Conservation (phyloP, 2,888 invertebrate genomes). For the Sclerodermus sp. region DNA sequence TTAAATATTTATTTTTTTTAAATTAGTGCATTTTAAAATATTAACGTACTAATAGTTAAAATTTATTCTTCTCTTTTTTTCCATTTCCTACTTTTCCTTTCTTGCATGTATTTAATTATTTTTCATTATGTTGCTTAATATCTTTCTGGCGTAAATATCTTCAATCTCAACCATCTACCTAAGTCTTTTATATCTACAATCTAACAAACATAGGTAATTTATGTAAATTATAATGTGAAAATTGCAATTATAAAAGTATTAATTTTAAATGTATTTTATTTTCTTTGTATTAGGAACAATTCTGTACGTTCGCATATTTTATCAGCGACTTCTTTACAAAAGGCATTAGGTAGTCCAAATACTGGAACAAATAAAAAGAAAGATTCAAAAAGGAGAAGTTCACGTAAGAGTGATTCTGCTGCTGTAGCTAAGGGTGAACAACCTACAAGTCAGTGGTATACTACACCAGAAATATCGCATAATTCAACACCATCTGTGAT, state of each 20-base stretch:
- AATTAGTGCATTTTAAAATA: background rate
- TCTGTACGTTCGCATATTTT: constrained; percentile 48
- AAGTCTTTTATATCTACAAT: constrained; percentile 18
- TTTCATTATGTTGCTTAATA: constrained; percentile 16
- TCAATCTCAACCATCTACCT: constrained; percentile 15
- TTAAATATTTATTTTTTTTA: too few relatives aligned
- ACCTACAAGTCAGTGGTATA: constrained; percentile 64
- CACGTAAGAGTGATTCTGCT: constrained; percentile 46
- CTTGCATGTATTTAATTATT: constrained; percentile 4
- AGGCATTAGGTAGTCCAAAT: constrained; percentile 43
- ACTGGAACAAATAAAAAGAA: constrained; percentile 53
- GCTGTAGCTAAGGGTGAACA: constrained; percentile 41
- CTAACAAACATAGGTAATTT: constrained; percentile 23
- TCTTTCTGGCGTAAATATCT: constrained; percentile 19
- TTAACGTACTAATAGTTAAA: background rate
- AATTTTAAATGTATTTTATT: background rate
- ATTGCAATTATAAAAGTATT: background rate
- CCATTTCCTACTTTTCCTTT: background rate
- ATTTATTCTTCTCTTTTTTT: constrained; percentile 1
- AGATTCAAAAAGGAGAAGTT: constrained; percentile 48
- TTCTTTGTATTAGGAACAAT: constrained; percentile 29
- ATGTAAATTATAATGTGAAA: background rate
- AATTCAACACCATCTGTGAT: constrained; percentile 23
- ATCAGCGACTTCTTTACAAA: constrained; percentile 48
- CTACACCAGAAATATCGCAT: constrained; percentile 56